phyloP scores from a whole-genome alignment of 2,113 vertebrate genomes.

The Puntigrus tetrazona region DNA sequence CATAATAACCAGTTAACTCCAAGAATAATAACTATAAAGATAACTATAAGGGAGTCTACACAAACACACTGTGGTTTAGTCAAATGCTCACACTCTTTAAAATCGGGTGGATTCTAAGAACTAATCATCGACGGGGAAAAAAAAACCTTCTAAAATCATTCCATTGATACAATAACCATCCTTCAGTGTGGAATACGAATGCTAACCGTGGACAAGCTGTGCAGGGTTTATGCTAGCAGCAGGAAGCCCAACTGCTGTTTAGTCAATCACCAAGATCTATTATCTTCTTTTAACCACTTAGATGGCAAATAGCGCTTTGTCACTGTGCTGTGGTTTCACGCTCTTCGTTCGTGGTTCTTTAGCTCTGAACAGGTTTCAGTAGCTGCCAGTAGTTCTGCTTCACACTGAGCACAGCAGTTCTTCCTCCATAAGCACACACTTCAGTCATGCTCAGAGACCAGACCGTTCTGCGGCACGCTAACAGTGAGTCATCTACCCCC shows the following conservation, averaged over 20 bases:
- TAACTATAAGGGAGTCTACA: no score
- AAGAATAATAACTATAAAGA: no score
- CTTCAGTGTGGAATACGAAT: slow-evolving; percentile 39
- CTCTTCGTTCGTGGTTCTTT: neutral
- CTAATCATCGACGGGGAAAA: neutral
- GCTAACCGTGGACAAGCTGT: slow-evolving; percentile 40
- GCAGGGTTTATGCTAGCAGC: slow-evolving; percentile 19
- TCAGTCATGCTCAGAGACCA: neutral
- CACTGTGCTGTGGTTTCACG: slow-evolving; percentile 50
- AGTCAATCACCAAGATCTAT: slow-evolving; percentile 49
- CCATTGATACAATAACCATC: neutral
- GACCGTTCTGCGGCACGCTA: slow-evolving; percentile 22
- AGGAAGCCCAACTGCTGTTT: slow-evolving; percentile 55
- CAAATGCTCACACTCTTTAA: no score
- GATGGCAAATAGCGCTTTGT: slow-evolving; percentile 49
- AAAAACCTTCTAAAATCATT: neutral
- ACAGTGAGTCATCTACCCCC: slow-evolving; percentile 38
- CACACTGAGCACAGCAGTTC: slow-evolving; percentile 31
- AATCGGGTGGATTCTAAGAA: neutral
- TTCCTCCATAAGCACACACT: slow-evolving; percentile 17
- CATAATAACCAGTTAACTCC: no score
- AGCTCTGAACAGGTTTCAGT: slow-evolving; percentile 9
- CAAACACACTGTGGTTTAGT: no score
- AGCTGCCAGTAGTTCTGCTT: slow-evolving; percentile 16
- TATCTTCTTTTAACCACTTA: slow-evolving; percentile 61